A percentile compares a stretch with the other conserved stretches of the same genome.
Conservation (phyloP, 2,797 vertebrate genomes). For the Centropyge bicolor region DNA sequence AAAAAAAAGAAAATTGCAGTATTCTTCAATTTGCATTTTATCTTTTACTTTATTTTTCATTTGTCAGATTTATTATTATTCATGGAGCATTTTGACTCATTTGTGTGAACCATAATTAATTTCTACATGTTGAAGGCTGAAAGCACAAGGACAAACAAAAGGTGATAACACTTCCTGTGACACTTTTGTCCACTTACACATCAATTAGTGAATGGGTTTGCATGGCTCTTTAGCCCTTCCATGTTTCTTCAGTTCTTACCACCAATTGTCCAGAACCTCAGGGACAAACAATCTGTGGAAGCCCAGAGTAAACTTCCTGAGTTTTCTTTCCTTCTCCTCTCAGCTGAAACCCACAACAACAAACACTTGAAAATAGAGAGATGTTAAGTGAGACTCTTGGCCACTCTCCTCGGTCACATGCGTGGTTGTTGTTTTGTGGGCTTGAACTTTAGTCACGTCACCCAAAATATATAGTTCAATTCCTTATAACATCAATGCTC, state of each 20-base stretch:
- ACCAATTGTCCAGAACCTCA: slow-evolving; percentile 35
- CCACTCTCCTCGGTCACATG: slow-evolving; percentile 24
- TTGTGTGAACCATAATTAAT: not conserved
- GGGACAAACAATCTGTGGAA: slow-evolving; percentile 56
- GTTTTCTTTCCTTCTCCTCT: slow-evolving; percentile 35
- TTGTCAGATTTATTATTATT: not conserved
- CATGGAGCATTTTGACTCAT: not conserved
- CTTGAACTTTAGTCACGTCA: slow-evolving; percentile 12
- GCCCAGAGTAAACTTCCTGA: slow-evolving; percentile 65
- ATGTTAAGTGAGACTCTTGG: slow-evolving; percentile 30
- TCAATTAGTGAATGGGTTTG: not conserved
- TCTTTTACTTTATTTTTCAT: not conserved
- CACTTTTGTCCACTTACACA: not conserved
- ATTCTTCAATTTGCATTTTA: not conserved
- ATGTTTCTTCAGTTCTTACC: not conserved
- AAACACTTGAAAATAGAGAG: slow-evolving; percentile 65
- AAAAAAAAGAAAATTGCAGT: not conserved
- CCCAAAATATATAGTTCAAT: not conserved
- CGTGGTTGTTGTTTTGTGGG: slow-evolving; percentile 5
- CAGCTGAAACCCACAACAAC: slow-evolving; percentile 49
- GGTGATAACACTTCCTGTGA: not conserved
- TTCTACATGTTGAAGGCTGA: slow-evolving; percentile 7
- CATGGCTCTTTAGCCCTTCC: not conserved
- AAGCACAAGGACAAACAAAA: not conserved
- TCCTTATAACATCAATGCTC: not conserved